Base-by-base conservation (phyloP, 2,888 invertebrate genomes). In the Lymantria dispar region DNA sequence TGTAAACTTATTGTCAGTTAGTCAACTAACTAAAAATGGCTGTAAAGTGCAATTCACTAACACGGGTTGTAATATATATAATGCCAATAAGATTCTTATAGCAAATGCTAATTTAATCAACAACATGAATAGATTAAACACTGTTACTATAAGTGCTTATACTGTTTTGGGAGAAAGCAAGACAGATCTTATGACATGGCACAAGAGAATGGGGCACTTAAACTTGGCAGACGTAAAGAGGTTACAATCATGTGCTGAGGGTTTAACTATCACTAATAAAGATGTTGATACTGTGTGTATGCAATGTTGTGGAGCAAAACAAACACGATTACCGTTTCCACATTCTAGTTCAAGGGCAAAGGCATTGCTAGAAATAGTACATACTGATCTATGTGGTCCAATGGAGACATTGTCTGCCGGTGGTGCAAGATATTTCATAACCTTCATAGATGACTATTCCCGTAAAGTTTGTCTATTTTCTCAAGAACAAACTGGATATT, bases 341-440 rank as follows among this genome's bases (percentile, higher is more conserved):
- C 7, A 45, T 45, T 14, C 22, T 8, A 29, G 45, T 39, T 29
- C 45, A 11, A 45, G 45, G 22, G 45, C 45, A 10, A 12, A 15
- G 2, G 9, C 22, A 12, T 22, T 38, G 9, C 45, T 45, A 7
- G 45, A 38, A n/a, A 7, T 45, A 45, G 8, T 45, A 3, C 46
- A 46, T 46, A 10, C 40, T 9, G 46, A 46, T 40, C 10, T 46
- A 8, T 46, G 13, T 30, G 39, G 46, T 30, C 40, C 46, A 7
- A 33, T 44, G 44, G 44, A 46, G 14, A 39, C 22, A 13, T 10
- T 3, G 1, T 46, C 46, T 1, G 8, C 10, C 10, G 46, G 46
- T 13, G 46, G 46, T 30, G 39, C 30, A 0, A 52, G 22, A 52
- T 62, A 62, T 42, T 62, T 62, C 42, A 9, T 57, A 14, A 56